These are phyloP conservation scores for Gymnosoma rotundatum DNA, from an alignment of 2,888 invertebrate species.

Conservation along the genomic window DNA sequence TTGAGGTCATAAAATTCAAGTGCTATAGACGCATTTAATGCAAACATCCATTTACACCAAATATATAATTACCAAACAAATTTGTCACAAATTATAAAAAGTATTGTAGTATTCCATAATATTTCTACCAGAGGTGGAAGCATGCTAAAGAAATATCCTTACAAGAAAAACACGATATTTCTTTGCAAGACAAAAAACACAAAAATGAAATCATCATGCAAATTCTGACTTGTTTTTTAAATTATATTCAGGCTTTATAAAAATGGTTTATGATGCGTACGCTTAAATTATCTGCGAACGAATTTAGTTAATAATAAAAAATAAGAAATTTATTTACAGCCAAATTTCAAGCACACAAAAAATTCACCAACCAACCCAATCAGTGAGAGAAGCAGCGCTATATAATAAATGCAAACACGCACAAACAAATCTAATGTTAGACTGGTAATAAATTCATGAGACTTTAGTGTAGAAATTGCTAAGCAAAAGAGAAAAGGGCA, in stretches of 20 bases:
- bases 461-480: slow-evolving; percentile 48
- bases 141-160: slow-evolving; percentile 11
- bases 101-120: slow-evolving; percentile 8
- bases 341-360: slow-evolving; percentile 10
- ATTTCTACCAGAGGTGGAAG: neutral
- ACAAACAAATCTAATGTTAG: slow-evolving; percentile 58
- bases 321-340: slow-evolving; percentile 60
- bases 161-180: neutral
- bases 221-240: slow-evolving; percentile 22
- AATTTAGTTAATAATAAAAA: slow-evolving; percentile 66
- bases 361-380: neutral
- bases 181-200: slow-evolving; percentile 5
- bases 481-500: neutral
- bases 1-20: slow-evolving; percentile 59
- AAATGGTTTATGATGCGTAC: slow-evolving; percentile 62
- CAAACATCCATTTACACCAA: slow-evolving; percentile 46
- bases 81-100: slow-evolving; percentile 68
- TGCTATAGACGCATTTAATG: slow-evolving; percentile 45
- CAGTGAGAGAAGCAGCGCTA: neutral
- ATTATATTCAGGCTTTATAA: slow-evolving; percentile 42
- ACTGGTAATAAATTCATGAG: slow-evolving; percentile 65
- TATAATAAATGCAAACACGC: neutral
- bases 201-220: slow-evolving; percentile 15
- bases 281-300: slow-evolving; percentile 68
- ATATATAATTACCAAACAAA: slow-evolving; percentile 70